Evolutionary conservation across 2,113 vertebrate species (phyloP).

Genomic region (Mormyrus lacerda): DNA sequence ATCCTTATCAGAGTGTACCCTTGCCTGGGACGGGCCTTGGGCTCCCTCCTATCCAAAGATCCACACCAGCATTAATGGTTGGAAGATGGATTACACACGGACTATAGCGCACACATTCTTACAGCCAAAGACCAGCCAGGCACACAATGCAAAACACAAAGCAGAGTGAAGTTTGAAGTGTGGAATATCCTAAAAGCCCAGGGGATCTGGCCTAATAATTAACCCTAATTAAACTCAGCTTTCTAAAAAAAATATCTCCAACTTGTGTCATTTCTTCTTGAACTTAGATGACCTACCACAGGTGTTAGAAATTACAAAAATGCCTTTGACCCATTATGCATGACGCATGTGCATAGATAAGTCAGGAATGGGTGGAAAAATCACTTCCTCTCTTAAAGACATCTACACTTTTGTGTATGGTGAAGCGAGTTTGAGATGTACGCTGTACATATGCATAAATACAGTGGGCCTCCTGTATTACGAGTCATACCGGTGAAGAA

Average conservation of each 20-base stretch:
- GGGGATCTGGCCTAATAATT: background rate
- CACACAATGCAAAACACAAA: background rate
- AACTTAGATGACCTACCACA: background rate
- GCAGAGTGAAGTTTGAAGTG: background rate
- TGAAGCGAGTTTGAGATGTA: background rate
- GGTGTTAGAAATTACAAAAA: background rate
- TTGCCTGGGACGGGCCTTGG: background rate
- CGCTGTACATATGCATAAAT: background rate
- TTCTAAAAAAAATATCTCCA: background rate
- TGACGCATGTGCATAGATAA: background rate
- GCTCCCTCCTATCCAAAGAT: background rate
- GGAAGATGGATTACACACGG: background rate
- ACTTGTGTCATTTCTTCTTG: background rate
- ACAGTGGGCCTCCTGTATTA: background rate
- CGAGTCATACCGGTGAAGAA: background rate
- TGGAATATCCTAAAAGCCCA: background rate
- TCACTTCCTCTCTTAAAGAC: background rate
- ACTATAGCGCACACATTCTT: background rate
- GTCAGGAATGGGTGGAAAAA: background rate
- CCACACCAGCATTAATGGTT: background rate
- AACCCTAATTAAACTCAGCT: background rate
- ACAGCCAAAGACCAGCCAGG: background rate
- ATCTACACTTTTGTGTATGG: background rate
- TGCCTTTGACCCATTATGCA: background rate
- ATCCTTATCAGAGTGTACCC: background rate